Evolutionary conservation across 2,113 vertebrate species (phyloP).

Genomic region (Alligator mississippiensis): DNA sequence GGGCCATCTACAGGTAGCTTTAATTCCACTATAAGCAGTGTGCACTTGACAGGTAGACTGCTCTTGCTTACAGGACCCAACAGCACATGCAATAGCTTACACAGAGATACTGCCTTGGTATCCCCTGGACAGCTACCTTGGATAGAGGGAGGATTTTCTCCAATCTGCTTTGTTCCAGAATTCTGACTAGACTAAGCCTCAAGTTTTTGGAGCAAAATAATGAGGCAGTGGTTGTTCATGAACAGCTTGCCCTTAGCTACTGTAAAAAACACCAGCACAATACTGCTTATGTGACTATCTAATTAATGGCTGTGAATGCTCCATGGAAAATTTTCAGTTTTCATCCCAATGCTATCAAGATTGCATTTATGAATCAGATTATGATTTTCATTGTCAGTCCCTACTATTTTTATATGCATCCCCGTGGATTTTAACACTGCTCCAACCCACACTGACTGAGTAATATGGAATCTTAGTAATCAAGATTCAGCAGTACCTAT

Average conservation of each 20-base stretch:
- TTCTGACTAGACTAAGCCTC: fast-evolving
- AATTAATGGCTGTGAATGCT: slow-evolving; percentile 14
- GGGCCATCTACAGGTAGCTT: fast-evolving
- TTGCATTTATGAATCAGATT: slow-evolving; percentile 31
- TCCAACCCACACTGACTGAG: background rate
- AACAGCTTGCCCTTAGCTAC: background rate
- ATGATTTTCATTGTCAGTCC: slow-evolving; percentile 34
- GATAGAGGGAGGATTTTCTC: background rate
- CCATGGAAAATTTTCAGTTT: background rate
- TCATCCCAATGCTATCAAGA: background rate
- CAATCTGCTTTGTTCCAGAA: background rate
- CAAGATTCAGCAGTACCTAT: background rate
- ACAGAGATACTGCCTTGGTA: background rate
- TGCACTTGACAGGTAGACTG: background rate
- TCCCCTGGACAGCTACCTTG: background rate
- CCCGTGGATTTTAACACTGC: background rate
- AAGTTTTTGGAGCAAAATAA: fast-evolving
- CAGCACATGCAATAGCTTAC: fast-evolving
- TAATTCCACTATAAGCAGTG: fast-evolving
- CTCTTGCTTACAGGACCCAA: background rate
- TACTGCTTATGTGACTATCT: slow-evolving; percentile 17
- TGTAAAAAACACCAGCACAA: background rate
- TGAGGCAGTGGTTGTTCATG: background rate
- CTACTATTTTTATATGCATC: slow-evolving; percentile 26
- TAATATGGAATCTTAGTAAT: background rate